These are phyloP conservation scores for Lophura swinhoii DNA, from an alignment of 2,797 vertebrate species.

Conservation along the genomic window DNA sequence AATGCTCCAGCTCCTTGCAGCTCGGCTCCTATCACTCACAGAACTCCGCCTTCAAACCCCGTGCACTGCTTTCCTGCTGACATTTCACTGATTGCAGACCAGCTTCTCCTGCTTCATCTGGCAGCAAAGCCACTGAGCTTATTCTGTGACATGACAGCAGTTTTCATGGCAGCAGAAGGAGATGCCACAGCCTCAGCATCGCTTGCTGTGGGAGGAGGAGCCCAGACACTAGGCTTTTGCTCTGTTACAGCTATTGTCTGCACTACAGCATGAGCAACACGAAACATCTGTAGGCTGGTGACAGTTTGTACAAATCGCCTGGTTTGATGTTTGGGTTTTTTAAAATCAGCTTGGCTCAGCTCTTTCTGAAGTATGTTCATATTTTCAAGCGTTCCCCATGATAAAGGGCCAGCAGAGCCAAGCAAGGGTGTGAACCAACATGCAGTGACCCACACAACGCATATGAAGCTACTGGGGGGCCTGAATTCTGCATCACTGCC, in stretches of 20 bases:
- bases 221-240: neutral
- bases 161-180: constrained; percentile 36
- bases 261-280: neutral
- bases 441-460: neutral
- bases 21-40: neutral
- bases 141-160: constrained; percentile 31
- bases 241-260: constrained; percentile 41
- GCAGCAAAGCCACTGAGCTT: constrained; percentile 27
- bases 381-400: neutral
- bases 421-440: neutral
- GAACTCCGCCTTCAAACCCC: neutral
- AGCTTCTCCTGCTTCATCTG: constrained; percentile 28
- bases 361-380: neutral
- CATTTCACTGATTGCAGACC: neutral
- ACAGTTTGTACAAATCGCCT: neutral
- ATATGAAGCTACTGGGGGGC: neutral
- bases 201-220: constrained; percentile 51
- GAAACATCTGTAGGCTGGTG: neutral
- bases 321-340: neutral
- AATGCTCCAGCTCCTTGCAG: rapidly evolving
- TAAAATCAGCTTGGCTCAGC: neutral
- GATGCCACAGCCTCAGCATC: constrained; percentile 7
- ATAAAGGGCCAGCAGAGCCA: neutral
- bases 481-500: neutral
- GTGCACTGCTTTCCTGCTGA: neutral